Percentiles rank a stretch among this genome's conserved stretches.
Conservation (phyloP, 2,113 vertebrate genomes). For the Illadopsis cleaveri region DNA sequence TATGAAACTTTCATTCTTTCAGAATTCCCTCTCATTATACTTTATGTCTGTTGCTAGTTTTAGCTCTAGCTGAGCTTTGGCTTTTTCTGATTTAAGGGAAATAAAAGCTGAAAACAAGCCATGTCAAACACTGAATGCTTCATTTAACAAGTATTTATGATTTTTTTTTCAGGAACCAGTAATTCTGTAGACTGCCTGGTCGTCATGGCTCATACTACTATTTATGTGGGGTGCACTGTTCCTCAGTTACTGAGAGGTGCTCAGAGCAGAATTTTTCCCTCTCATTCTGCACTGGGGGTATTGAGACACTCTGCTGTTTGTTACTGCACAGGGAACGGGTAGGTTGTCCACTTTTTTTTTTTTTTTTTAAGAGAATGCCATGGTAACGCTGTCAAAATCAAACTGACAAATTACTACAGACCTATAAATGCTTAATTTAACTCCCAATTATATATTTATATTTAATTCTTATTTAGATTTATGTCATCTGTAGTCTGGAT, state of each 20-base stretch:
- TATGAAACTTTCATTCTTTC: not conserved
- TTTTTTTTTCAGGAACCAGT: constrained; percentile 18
- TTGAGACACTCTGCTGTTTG: constrained; percentile 34
- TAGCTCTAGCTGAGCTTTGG: not conserved
- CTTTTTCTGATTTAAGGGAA: not conserved
- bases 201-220: constrained; percentile 7
- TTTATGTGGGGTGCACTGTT: not conserved
- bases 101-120: not conserved
- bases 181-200: not conserved
- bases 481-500: not conserved
- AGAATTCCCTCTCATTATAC: not conserved
- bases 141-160: not conserved
- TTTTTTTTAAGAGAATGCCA: not conserved
- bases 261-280: constrained; percentile 53
- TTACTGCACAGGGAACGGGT: constrained; percentile 72
- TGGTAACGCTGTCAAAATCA: not conserved
- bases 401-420: not conserved
- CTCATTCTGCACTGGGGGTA: not conserved
- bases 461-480: not conserved
- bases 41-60: not conserved
- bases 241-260: constrained; percentile 65
- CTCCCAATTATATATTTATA: not conserved
- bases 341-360: not conserved
- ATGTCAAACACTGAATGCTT: not conserved
- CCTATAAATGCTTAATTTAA: not conserved